Conservation (phyloP, 2,888 invertebrate species). For the Craniophora ligustri region DNA sequence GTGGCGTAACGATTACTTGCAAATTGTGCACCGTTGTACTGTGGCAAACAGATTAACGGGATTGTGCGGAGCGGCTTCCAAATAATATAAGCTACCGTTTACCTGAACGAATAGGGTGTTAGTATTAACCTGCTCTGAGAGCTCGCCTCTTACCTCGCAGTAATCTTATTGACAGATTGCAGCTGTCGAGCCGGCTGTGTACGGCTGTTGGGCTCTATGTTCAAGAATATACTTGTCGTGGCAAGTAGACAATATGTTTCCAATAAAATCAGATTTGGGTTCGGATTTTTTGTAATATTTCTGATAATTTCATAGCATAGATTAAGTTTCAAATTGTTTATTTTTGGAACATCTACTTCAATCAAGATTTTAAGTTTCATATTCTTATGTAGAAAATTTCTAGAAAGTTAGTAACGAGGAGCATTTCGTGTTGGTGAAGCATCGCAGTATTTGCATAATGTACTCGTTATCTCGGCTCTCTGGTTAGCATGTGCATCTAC, state of each 20-base stretch:
- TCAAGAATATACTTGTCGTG: neutral
- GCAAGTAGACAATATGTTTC: neutral
- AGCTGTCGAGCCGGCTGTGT: too few species aligned
- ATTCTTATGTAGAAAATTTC: neutral
- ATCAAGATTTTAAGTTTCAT: neutral
- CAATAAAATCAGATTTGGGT: neutral
- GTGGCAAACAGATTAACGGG: constrained; percentile 9
- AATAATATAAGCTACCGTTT: neutral
- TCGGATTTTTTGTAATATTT: neutral
- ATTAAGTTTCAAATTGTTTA: neutral
- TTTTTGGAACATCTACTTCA: neutral
- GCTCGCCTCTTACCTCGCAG: neutral
- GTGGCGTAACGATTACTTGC: constrained; percentile 23
- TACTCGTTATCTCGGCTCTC: neutral
- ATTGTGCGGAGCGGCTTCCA: neutral
- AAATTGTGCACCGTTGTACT: constrained; percentile 14
- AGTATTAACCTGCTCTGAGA: neutral
- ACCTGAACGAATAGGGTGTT: neutral
- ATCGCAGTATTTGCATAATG: neutral
- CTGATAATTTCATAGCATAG: neutral
- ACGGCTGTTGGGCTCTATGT: too few species aligned
- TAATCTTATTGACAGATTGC: neutral
- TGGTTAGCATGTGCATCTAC: constrained; percentile 18
- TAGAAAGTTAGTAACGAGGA: neutral
- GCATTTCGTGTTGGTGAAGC: neutral